These are phyloP conservation scores for Threskiornis aethiopicus DNA, from an alignment of 2,797 vertebrate genomes.

Conservation along the genomic window DNA sequence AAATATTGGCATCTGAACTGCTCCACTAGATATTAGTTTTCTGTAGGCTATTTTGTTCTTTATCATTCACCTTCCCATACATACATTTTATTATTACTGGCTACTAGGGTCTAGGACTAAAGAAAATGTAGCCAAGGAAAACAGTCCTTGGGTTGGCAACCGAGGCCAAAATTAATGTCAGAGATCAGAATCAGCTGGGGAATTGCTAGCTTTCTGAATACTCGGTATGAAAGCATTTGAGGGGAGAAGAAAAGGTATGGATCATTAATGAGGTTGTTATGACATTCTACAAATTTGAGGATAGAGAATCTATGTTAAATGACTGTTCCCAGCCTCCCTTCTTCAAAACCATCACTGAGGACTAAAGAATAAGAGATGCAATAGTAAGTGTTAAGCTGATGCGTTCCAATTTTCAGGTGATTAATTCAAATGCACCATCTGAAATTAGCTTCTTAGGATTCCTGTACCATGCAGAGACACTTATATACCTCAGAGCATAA, in stretches of 20 bases:
- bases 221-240: background rate
- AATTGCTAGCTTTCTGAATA: background rate
- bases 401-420: background rate
- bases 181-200: background rate
- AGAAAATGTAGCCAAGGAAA: slow-evolving; percentile 18
- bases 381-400: background rate
- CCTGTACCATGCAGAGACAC: background rate
- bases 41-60: slow-evolving; percentile 30
- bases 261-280: background rate
- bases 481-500: background rate
- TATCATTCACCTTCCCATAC: background rate
- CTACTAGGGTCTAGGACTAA: background rate
- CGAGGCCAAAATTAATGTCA: background rate
- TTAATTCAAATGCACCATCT: background rate
- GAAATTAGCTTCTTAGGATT: background rate
- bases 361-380: background rate
- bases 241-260: background rate
- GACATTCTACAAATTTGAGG: background rate
- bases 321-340: background rate
- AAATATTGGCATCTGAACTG: slow-evolving; percentile 58
- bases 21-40: slow-evolving; percentile 48
- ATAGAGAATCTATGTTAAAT: background rate
- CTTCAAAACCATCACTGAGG: background rate
- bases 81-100: slow-evolving; percentile 14
- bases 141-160: background rate